phyloP scores from a whole-genome alignment of 2,113 vertebrate species.

The Actenoides hombroni region DNA sequence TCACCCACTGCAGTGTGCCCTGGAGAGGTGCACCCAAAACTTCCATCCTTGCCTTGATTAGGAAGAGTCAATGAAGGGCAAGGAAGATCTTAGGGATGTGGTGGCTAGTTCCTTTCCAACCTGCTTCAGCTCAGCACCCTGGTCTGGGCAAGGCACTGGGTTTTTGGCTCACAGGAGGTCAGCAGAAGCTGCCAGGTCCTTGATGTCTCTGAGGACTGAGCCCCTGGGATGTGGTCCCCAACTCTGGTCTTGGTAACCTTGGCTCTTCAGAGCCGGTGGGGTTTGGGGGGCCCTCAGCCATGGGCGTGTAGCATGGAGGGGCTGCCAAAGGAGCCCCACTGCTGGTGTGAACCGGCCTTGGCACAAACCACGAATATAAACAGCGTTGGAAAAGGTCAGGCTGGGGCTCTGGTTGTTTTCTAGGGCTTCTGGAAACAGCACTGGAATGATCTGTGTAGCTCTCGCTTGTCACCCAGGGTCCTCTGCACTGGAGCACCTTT shows the following conservation, averaged over 20 bases:
- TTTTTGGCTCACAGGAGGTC: background rate
- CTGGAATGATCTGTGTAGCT: rapidly evolving
- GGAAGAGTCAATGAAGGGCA: background rate
- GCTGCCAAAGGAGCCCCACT: background rate
- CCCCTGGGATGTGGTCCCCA: rapidly evolving
- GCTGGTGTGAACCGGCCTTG: background rate
- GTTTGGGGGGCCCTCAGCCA: rapidly evolving
- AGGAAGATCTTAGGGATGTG: rapidly evolving
- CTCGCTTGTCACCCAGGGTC: rapidly evolving
- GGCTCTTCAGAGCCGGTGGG: background rate
- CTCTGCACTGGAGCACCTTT: background rate
- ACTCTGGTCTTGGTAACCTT: rapidly evolving
- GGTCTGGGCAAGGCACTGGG: rapidly evolving
- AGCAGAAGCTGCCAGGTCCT: background rate
- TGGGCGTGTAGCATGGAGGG: background rate
- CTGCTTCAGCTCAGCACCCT: background rate
- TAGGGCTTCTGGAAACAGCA: rapidly evolving
- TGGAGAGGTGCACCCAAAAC: rapidly evolving
- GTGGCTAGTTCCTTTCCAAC: background rate
- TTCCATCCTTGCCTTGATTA: rapidly evolving
- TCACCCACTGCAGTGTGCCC: background rate
- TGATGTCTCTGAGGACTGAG: background rate
- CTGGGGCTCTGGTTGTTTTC: background rate
- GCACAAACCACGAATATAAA: background rate
- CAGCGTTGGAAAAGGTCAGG: background rate